Conservation (phyloP, 2,113 vertebrate genomes). For the Phalacrocorax brasilianus region DNA sequence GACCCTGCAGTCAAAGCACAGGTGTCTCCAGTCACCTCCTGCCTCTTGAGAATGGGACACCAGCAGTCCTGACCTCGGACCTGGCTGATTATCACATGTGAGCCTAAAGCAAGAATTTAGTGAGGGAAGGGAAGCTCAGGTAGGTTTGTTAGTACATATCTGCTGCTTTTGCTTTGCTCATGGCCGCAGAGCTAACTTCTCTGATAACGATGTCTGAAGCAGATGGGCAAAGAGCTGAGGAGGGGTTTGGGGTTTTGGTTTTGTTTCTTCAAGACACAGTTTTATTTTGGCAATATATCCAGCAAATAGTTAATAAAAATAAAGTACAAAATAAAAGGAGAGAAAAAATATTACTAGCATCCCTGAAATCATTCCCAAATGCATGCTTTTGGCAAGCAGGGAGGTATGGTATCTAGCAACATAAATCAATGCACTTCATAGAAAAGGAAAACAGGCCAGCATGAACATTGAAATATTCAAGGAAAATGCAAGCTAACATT, state of each 20-base stretch:
- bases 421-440: slow-evolving; percentile 15
- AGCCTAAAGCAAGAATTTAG: neutral
- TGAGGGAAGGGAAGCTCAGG: neutral
- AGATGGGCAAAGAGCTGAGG: neutral
- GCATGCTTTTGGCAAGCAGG: slow-evolving; percentile 46
- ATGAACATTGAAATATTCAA: slow-evolving; percentile 14
- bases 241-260: neutral
- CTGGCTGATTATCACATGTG: fast-evolving
- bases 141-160: neutral
- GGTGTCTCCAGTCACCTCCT: neutral
- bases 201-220: neutral
- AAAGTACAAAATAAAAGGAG: slow-evolving; percentile 39
- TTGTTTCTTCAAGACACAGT: neutral
- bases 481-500: neutral
- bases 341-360: slow-evolving; percentile 2
- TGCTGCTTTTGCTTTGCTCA: neutral
- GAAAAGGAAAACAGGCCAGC: neutral
- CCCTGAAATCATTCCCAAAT: slow-evolving; percentile 50
- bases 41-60: neutral
- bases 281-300: slow-evolving; percentile 12
- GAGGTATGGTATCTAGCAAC: slow-evolving; percentile 23
- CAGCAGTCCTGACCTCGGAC: neutral
- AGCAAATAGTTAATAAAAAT: slow-evolving; percentile 54
- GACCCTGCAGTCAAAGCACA: neutral
- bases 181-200: neutral